These are phyloP conservation scores for Steatornis caripensis DNA, from an alignment of 2,113 vertebrate genomes.

Conservation along the genomic window DNA sequence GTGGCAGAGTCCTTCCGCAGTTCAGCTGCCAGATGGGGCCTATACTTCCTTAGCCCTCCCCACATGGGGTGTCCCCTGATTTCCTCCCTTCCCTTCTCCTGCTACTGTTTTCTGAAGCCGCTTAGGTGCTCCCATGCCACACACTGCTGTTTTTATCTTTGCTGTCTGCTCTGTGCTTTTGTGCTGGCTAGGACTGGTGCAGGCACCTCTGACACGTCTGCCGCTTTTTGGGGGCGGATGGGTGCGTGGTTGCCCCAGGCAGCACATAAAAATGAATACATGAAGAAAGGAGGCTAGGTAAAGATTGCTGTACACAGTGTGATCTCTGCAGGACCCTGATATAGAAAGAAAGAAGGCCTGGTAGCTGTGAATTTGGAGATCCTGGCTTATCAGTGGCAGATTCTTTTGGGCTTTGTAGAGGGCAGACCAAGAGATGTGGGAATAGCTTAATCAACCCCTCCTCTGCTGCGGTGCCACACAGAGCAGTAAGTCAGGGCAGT, in stretches of 20 bases:
- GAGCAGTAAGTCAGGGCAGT: not conserved
- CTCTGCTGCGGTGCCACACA: not conserved
- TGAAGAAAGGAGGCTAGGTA: not conserved
- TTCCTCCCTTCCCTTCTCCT: not conserved
- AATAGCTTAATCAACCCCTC: not conserved
- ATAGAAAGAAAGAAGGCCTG: not conserved
- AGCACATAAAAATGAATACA: not conserved
- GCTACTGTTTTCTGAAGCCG: not conserved
- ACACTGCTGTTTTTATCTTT: not conserved
- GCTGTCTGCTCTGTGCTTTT: not conserved
- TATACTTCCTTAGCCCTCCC: not conserved
- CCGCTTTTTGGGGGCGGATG: not conserved
- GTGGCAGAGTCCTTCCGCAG: not conserved
- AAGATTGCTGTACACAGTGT: not conserved
- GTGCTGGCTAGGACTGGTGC: not conserved
- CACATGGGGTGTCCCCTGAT: not conserved
- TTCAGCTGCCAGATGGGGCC: not conserved
- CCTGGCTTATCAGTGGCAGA: not conserved
- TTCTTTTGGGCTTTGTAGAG: not conserved
- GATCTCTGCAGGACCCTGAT: not conserved
- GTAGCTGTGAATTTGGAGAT: not conserved
- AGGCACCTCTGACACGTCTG: rapidly evolving
- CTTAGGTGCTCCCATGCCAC: not conserved
- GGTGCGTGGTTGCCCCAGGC: rapidly evolving
- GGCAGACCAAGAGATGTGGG: not conserved